These are phyloP conservation scores for Bombus breviceps DNA, from an alignment of 1,140 invertebrate species.

Conservation along the genomic window DNA sequence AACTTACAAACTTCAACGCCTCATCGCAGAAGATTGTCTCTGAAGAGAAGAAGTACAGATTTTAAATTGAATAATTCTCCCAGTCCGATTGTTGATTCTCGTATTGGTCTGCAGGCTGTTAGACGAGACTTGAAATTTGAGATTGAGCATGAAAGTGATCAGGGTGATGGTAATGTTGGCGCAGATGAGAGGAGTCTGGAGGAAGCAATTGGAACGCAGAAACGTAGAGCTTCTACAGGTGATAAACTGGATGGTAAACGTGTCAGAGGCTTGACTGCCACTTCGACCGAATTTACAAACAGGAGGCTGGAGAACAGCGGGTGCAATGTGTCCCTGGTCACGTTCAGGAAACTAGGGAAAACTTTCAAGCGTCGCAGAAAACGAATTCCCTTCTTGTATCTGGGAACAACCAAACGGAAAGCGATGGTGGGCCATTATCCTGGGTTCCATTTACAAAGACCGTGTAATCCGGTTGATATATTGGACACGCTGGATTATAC, in stretches of 20 bases:
- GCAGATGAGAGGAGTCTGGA: not conserved
- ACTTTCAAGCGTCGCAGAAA: slow-evolving; percentile 28
- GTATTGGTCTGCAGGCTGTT: not conserved
- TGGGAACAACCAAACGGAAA: not conserved
- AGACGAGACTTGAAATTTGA: slow-evolving; percentile 42
- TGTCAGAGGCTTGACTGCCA: accelerated
- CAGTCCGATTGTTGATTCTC: not conserved
- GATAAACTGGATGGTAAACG: no score
- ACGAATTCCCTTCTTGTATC: not conserved
- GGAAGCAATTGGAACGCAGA: not conserved
- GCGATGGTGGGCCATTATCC: no score
- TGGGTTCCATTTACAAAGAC: not conserved
- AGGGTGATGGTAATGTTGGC: no score
- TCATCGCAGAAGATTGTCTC: slow-evolving; percentile 14
- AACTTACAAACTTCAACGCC: not conserved
- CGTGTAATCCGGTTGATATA: not conserved
- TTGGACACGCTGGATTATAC: not conserved
- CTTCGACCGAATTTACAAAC: not conserved
- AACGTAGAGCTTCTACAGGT: no score
- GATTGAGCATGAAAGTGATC: not conserved
- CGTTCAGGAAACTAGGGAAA: slow-evolving; percentile 58
- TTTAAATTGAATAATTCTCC: not conserved
- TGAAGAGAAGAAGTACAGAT: not conserved
- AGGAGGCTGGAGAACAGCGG: no score
- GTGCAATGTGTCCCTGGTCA: not conserved